phyloP scores from a whole-genome alignment of 2,888 invertebrate genomes.

The Andrena trimmerana region DNA sequence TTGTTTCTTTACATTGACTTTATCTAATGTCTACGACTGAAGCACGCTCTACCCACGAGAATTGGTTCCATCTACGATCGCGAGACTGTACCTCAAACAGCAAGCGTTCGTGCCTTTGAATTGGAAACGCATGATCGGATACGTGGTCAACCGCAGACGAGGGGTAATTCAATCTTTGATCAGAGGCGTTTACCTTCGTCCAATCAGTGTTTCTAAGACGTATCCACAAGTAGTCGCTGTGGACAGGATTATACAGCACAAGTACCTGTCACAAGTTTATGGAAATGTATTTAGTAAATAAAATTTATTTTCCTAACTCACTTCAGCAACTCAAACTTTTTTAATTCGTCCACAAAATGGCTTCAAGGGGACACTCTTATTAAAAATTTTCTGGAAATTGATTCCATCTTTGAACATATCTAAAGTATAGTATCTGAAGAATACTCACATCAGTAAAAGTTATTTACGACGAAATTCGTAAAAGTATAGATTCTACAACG shows the following conservation, averaged over 20 bases:
- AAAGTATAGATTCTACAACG: too few species aligned
- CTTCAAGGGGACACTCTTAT: too few species aligned
- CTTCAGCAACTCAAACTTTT: too few species aligned
- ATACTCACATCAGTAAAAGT: too few species aligned
- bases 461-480: too few species aligned
- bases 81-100: slow-evolving; percentile 9
- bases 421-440: too few species aligned
- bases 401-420: too few species aligned
- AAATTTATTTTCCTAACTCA: too few species aligned
- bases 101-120: neutral
- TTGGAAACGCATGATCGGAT: slow-evolving; percentile 37
- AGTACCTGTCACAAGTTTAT: neutral
- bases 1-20: neutral
- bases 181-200: slow-evolving; percentile 34
- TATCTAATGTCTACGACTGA: neutral
- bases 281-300: too few species aligned
- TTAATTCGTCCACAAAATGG: too few species aligned
- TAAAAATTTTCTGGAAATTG: too few species aligned
- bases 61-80: neutral
- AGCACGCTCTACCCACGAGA: neutral
- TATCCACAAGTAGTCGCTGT: neutral
- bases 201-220: slow-evolving; percentile 2
- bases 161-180: slow-evolving; percentile 49
- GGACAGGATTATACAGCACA: neutral
- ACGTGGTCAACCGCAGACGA: slow-evolving; percentile 29